phyloP scores from a whole-genome alignment of 2,797 vertebrate genomes.

The Sebastes nivosus region DNA sequence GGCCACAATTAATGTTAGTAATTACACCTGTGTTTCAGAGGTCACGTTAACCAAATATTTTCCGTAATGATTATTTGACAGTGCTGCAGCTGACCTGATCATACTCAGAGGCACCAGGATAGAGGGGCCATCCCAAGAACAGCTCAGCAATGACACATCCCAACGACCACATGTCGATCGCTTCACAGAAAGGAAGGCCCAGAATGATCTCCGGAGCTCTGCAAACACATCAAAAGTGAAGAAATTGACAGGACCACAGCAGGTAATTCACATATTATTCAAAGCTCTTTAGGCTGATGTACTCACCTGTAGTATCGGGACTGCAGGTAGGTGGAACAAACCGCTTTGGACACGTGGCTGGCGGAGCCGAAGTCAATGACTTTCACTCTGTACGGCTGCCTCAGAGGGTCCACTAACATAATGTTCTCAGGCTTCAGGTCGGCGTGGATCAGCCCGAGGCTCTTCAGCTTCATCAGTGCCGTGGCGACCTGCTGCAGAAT shows the following conservation, averaged over 20 bases:
- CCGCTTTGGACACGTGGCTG: slow-evolving; percentile 96
- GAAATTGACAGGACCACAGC: not conserved
- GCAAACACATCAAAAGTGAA: slow-evolving; percentile 12
- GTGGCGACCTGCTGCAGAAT: slow-evolving; percentile 97
- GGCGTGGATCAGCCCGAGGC: slow-evolving; percentile 95
- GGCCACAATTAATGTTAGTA: too few species aligned
- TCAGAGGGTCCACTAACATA: slow-evolving; percentile 95
- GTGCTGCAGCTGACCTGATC: slow-evolving; percentile 88
- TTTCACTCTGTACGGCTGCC: slow-evolving; percentile 96
- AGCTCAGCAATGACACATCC: slow-evolving; percentile 98
- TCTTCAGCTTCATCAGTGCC: slow-evolving; percentile 97
- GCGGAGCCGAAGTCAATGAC: slow-evolving; percentile 99
- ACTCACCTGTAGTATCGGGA: slow-evolving; percentile 95
- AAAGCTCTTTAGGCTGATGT: not conserved
- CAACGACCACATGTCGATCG: slow-evolving; percentile 99
- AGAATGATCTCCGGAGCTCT: slow-evolving; percentile 99
- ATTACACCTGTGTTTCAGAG: too few species aligned
- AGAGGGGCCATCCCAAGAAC: slow-evolving; percentile 97
- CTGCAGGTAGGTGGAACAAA: slow-evolving; percentile 98
- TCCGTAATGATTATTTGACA: not conserved
- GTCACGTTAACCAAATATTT: too few species aligned
- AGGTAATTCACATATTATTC: not conserved
- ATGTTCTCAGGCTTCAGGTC: slow-evolving; percentile 99
- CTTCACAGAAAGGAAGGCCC: slow-evolving; percentile 96
- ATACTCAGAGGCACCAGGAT: slow-evolving; percentile 97